Base-by-base conservation (phyloP, 2,113 vertebrate genomes). In the Tragelaphus imberbis region DNA sequence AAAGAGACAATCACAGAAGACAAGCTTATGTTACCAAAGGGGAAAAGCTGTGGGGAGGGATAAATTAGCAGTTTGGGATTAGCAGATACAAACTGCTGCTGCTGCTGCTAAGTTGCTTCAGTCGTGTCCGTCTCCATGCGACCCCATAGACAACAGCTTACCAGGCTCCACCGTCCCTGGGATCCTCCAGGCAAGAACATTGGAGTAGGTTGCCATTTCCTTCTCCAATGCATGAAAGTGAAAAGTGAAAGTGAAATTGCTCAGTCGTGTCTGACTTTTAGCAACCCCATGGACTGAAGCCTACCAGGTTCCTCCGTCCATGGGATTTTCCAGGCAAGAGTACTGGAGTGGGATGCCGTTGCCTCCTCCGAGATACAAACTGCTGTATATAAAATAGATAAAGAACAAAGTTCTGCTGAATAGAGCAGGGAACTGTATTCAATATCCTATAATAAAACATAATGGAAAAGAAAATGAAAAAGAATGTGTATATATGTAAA, bases 41-140 rank as follows among this genome's bases (percentile, higher is more conserved):
- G 28, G 10, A 81, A 33, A 53, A 33, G 5, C 28, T 19, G 17
- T 53, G 79, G 28, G 47, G 30, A 81, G 47, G 16, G 17, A 51
- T 81, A 53, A 81, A 81, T 81, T 81, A 81, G 49, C 17, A 81
- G 30, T 33, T 53, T 81, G 49, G 49, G 17, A 81, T 53, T n/a
- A 21, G 30, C 49, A 81, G 49, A n/a, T 13, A 81, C 79, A 81
- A 81, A 21, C 10, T 81, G 13, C 49, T n/a, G 28, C 44, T 44
- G 44, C 44, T 44, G 44, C 44, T 44, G 44, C 44, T 44, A 44
- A 44, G 44, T 44, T 1, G 5, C 44, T 44, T 44, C 44, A 44
- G 44, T 44, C 5, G 44, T 44, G 44, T 44, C 44, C 1, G 44
- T 0, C 1, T 44, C 44, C 1, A 1, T 44, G 44, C 1, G 44